Percentiles rank a stretch among this genome's conserved stretches.
These are phyloP conservation scores for Corythornis leucogaster DNA, from an alignment of 2,797 vertebrate genomes.

Conservation along the genomic window DNA sequence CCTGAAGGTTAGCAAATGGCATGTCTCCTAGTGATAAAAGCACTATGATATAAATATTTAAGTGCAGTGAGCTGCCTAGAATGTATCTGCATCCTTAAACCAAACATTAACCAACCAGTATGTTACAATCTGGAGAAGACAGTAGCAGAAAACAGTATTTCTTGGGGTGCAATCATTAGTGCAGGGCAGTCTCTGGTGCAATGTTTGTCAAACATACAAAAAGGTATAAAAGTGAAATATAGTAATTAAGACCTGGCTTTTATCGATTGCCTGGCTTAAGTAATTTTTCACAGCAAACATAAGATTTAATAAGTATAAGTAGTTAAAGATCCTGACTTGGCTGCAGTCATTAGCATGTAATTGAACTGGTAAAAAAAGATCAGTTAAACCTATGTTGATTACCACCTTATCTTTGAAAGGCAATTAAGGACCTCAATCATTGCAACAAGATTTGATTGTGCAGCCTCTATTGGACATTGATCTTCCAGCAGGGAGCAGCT, in stretches of 20 bases:
- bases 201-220: constrained; percentile 74
- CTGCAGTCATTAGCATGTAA: constrained; percentile 90
- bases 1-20: not conserved
- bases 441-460: constrained; percentile 85
- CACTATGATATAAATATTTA: not conserved
- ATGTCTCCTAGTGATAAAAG: not conserved
- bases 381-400: constrained; percentile 91
- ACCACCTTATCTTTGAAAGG: constrained; percentile 90
- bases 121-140: not conserved
- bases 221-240: constrained; percentile 85
- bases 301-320: constrained; percentile 93
- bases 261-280: constrained; percentile 84
- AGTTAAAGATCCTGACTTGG: constrained; percentile 95
- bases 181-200: constrained; percentile 56
- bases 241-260: constrained; percentile 81
- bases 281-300: constrained; percentile 89
- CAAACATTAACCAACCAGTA: not conserved
- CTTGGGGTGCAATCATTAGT: constrained; percentile 72
- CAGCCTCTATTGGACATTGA: constrained; percentile 91
- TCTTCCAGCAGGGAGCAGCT: constrained; percentile 84
- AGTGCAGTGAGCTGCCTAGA: not conserved
- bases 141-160: not conserved
- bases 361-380: constrained; percentile 91
- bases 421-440: constrained; percentile 91
- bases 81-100: not conserved